A percentile compares a stretch with the other conserved stretches of the same genome.
Conservation (phyloP, 2,113 vertebrate genomes). For the Neofelis nebulosa region DNA sequence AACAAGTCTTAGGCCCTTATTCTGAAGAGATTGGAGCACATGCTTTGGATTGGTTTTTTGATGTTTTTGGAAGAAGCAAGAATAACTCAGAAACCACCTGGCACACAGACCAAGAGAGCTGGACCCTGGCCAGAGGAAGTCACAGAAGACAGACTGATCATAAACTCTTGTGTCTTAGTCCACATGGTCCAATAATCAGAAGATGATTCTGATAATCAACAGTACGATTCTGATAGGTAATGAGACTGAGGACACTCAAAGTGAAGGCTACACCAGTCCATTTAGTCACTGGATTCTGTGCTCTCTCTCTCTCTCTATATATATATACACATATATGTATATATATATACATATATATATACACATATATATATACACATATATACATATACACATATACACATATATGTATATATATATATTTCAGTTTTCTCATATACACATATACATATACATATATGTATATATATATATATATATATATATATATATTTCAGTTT, state of each 20-base stretch:
- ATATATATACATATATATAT: background rate
- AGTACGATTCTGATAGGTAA: background rate
- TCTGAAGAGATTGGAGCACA: background rate
- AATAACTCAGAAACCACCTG: background rate
- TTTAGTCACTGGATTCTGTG: too few species aligned
- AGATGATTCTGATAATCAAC: background rate
- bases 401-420: background rate
- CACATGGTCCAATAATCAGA: background rate
- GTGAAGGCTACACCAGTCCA: background rate
- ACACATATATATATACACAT: background rate
- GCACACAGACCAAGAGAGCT: background rate
- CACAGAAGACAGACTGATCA: fast-evolving
- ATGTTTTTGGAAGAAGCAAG: background rate
- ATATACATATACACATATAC: too few species aligned
- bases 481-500: background rate
- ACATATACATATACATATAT: background rate
- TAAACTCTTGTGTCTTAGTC: background rate
- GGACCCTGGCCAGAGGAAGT: background rate
- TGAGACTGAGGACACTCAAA: background rate
- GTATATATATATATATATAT: background rate
- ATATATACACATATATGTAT: too few species aligned
- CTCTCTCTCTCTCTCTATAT: too few species aligned
- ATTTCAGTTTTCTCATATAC: background rate
- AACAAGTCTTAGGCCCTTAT: background rate
- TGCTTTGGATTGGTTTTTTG: background rate